Base-by-base conservation (phyloP, 2,888 invertebrate genomes). In the Amiota communis region DNA sequence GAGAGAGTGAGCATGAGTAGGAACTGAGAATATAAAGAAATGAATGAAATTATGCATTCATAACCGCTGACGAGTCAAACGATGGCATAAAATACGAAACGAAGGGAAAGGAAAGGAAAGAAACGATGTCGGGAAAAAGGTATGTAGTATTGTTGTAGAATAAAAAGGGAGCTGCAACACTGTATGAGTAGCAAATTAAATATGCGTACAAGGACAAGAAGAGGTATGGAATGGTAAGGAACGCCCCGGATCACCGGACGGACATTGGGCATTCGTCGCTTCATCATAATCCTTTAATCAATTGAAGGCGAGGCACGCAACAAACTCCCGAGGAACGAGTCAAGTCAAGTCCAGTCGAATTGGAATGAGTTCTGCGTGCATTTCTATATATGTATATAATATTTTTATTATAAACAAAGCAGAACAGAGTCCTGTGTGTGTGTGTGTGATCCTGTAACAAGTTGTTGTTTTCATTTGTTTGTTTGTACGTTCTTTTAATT, bases 31-130 rank as follows among this genome's bases (percentile, higher is more conserved):
- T 75, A 72, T 74, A 72, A 79, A 81, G 69, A 74, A 76, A 79
- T 79, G 79, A 79, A 81, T 77, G 82, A 79, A 80, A 81, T 85
- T 84, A 84, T 82, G 82, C 80, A 85, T 83, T 85, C 83, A 83
- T 83, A 78, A 79, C 75, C 80, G 77, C 78, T 79, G 79, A 79
- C 70, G 74, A 78, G 75, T 72, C 78, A 49, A 49, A 69, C 51
- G 53, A 51, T 12, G 51, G n/a, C 36, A 17, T 23, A 20, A 51
- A 65, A 13, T 46, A 61, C 9, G 23, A 46, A 13, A 15, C 67
- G 20, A 20, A 15, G 20, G 15, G 20, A 59, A n/a, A 17, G 15
- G n/a, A 17, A 59, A 11, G 59, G 15, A 59, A 59, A 11, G 59
- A 10, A 15, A 20, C 12, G 3, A 17, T 12, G 59, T 11, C 20